Percentiles rank a stretch among this genome's conserved stretches.
These are phyloP conservation scores for Eublepharis macularius DNA, from an alignment of 2,113 vertebrate genomes.

Conservation along the genomic window DNA sequence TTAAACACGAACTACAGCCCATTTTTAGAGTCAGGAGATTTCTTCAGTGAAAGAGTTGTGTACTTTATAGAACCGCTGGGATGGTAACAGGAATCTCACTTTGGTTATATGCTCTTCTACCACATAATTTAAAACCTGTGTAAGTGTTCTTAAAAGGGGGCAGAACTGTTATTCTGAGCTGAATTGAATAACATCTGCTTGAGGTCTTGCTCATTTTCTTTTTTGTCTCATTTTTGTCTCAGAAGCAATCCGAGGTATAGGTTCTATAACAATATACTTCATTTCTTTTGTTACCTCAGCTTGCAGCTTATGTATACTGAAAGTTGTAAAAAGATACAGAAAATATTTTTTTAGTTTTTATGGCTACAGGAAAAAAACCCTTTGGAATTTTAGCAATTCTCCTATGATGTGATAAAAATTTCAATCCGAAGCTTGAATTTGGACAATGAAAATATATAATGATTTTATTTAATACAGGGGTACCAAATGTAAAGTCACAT, in stretches of 20 bases:
- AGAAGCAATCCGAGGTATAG: neutral
- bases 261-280: neutral
- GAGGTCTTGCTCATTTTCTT: neutral
- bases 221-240: neutral
- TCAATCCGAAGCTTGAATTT: neutral
- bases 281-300: neutral
- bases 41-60: neutral
- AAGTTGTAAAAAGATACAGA: neutral
- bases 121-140: neutral
- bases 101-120: neutral
- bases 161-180: neutral
- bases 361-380: conserved; percentile 12
- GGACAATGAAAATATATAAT: neutral
- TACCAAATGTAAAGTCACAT: neutral
- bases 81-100: neutral
- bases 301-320: neutral
- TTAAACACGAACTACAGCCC: neutral
- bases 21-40: neutral
- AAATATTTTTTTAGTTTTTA: neutral
- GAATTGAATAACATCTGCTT: conserved; percentile 3
- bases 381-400: too few species aligned
- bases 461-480: neutral
- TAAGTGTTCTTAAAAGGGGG: neutral
- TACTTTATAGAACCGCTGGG: neutral
- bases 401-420: neutral